Base-by-base conservation (phyloP, 1,140 invertebrate species). In the Leptopilina clavipes region DNA sequence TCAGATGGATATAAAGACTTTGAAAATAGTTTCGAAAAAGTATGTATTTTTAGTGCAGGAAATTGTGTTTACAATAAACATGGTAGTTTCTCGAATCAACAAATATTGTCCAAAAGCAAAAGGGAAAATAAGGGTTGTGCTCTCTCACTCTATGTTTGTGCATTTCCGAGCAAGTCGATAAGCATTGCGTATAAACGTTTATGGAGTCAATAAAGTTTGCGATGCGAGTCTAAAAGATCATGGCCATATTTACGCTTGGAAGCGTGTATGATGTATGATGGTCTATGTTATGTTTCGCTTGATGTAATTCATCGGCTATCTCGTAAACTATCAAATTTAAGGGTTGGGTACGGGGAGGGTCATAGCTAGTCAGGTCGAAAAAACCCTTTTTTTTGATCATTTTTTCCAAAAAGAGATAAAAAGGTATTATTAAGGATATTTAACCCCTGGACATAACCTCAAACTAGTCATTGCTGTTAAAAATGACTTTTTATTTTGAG, bases 181-280 rank as follows among this genome's bases (percentile, higher is more conserved):
- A 65, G 56, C 22, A 22, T 11, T n/a, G 56, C 12, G 56, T 19
- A 14, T 65, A 31, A 65, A 65, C 25, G 59, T 65, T 65, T 65
- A 65, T 65, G 37, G 37, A 65, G 59, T 31, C 25, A 65, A 65
- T 65, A 65, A 65, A 65, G 12, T 65, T 65, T 65, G 22, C n/a
- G 59, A 65, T 11, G 59, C 19, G 59, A 22, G 22, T 65, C 59
- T n/a, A 14, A n/a, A 65, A 59, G 56, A 59, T 59, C 56, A 59
- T 59, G 59, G 11, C 59, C 22, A 65, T 65, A 65, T 65, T 65
- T 65, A 65, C 19, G 59, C 59, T 65, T 31, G 22, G 25, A 12
- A 65, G 59, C 25, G 6, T 52, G 17, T 65, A 65, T 65, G 56
- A 65, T 25, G 56, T 14, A 65, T 65, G 7, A 65, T 65, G n/a